Base-by-base conservation (phyloP, 2,797 vertebrate genomes). In the Sciaenops ocellatus region DNA sequence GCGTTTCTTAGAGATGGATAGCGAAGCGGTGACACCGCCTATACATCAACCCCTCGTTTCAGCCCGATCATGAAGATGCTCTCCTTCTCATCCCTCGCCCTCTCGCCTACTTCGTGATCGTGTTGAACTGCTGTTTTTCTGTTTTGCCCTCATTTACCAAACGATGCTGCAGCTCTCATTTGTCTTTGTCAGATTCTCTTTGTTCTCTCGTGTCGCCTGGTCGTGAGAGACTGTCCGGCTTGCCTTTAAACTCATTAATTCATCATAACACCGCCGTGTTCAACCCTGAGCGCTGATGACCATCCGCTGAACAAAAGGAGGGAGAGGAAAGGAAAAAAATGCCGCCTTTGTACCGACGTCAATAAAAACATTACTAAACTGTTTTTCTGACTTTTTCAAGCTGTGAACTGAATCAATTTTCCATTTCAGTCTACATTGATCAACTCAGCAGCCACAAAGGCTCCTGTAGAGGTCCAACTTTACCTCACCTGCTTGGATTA, bases 391-490 rank as follows among this genome's bases (percentile, higher is more conserved):
- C 24, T 26, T 12, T 68, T 7, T 18, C 24, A 42, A 48, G 30
- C 12, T 1, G 1, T 22, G 22, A 61, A 1, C 15, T 0, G 0
- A 59, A 80, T 74, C 59, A 44, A 57, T 74, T 56, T 20, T 51
- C 28, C 71, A 20, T 84, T 57, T 30, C 44, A 41, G 15, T 41
- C 20, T 42, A 12, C 26, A 65, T 51, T 50, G 69, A 69, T 69
- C n/a, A 30, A 12, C 38, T 47, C 51, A 41, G 62, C 24, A 50
- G 71, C 34, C 12, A 2, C 48, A 34, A 9, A 0, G 38, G n/a
- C 51, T 22, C 48, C 18, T 18, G 6, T 13, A 16, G 44, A 56
- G 48, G 1, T 44, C 17, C 22, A 54, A 17, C 4, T 9, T 22
- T 15, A 15, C 22, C 6, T 26, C 44, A 50, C 1, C 1, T 20